A percentile compares a stretch with the other conserved stretches of the same genome.
Evolutionary conservation across 2,888 invertebrate species (phyloP).

Genomic region (Malacosoma neustria): DNA sequence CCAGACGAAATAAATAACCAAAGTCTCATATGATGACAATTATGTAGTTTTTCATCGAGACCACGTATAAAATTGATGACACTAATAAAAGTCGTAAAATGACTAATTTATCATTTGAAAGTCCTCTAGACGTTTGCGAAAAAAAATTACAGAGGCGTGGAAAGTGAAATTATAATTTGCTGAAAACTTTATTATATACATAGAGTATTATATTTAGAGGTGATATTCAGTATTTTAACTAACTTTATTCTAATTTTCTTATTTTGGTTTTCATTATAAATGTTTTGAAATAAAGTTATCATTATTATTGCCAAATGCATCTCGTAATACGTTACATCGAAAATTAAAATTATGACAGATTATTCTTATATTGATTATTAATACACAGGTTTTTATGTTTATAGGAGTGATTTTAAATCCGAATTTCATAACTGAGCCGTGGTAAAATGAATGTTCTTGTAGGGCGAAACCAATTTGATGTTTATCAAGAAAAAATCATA

Average conservation of each 20-base stretch:
- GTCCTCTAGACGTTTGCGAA: conserved; percentile 33
- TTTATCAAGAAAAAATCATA: no score
- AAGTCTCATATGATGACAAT: conserved; percentile 6
- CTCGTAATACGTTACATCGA: no score
- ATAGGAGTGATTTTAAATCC: no score
- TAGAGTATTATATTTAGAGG: not conserved
- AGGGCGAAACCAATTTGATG: no score
- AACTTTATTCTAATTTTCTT: conserved; percentile 2
- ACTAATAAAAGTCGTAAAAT: conserved; percentile 24
- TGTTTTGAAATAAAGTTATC: conserved; percentile 1
- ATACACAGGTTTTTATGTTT: no score
- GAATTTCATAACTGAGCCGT: no score
- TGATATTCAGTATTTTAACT: not conserved
- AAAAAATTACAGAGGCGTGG: conserved; percentile 21
- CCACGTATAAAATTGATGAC: conserved; percentile 18
- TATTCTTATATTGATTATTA: no score
- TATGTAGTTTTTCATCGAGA: conserved; percentile 12
- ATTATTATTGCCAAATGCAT: no score
- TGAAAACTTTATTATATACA: conserved; percentile 21
- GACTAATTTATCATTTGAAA: conserved; percentile 41
- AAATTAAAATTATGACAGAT: no score
- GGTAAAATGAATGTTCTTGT: no score
- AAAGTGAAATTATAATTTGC: conserved; percentile 21
- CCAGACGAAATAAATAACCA: not conserved
- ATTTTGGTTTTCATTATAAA: not conserved